Evolutionary conservation across 2,888 invertebrate genomes (phyloP).

Genomic region (Odontocolon sp.): DNA sequence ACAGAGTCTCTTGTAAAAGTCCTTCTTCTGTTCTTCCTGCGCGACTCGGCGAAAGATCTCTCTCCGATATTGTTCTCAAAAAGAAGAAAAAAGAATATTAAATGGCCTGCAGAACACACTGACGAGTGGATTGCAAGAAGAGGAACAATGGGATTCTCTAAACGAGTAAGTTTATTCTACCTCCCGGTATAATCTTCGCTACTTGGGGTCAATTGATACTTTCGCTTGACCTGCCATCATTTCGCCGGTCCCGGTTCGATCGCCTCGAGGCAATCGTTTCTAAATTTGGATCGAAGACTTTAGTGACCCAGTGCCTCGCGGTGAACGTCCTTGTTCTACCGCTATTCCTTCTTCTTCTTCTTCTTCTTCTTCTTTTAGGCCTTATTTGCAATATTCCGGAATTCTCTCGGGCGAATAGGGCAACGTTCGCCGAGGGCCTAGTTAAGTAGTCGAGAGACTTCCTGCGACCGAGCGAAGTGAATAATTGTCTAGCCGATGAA

Average conservation of each 20-base stretch:
- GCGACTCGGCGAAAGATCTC: not conserved
- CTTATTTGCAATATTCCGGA: not conserved
- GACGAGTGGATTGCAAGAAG: not conserved
- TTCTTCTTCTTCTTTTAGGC: not conserved
- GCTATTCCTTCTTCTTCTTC: not conserved
- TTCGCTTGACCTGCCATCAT: not conserved
- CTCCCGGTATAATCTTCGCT: too few relatives aligned
- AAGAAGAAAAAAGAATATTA: not conserved
- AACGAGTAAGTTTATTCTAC: conserved; percentile 67
- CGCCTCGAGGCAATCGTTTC: not conserved
- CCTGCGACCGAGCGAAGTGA: conserved; percentile 22
- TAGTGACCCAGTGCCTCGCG: too few relatives aligned
- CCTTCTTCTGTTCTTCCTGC: not conserved
- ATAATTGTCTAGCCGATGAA: conserved; percentile 27
- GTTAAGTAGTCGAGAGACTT: not conserved
- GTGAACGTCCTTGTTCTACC: not conserved
- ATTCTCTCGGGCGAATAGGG: not conserved
- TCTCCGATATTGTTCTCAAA: not conserved
- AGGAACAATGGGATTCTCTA: conserved; percentile 58
- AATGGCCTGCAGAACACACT: conserved; percentile 15
- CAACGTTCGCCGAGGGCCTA: conserved; percentile 22
- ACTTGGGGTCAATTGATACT: not conserved
- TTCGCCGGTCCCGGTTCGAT: not conserved
- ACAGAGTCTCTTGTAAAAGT: conserved; percentile 5
- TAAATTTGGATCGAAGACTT: too few relatives aligned